Conservation (phyloP, 2,888 invertebrate genomes). For the Lasioglossum zephyrum region DNA sequence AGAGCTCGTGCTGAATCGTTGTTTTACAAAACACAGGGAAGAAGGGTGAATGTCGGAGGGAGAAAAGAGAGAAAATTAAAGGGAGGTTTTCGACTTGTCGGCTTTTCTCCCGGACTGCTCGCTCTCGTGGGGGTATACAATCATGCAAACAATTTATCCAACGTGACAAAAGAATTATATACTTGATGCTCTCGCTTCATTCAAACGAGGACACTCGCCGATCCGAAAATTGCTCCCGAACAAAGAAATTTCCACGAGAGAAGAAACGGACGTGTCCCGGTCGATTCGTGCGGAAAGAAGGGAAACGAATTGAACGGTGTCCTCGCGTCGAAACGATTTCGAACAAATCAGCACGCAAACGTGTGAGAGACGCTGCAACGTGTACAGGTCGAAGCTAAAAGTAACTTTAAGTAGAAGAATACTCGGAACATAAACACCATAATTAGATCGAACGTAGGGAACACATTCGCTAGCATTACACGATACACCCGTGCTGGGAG, state of each 20-base stretch:
- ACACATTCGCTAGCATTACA: conserved; percentile 66
- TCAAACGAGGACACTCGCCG: conserved; percentile 45
- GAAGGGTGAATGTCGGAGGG: neutral
- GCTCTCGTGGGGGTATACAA: conserved; percentile 61
- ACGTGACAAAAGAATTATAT: conserved; percentile 42
- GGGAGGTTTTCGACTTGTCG: conserved; percentile 10
- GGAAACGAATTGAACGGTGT: conserved; percentile 17
- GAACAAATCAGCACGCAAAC: conserved; percentile 52
- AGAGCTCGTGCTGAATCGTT: conserved; percentile 75
- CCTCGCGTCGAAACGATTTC: conserved; percentile 47
- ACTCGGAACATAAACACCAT: conserved; percentile 51
- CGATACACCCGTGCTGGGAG: conserved; percentile 51
- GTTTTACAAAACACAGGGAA: conserved; percentile 43
- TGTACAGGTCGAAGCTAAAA: conserved; percentile 50
- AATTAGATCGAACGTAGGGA: conserved; percentile 51
- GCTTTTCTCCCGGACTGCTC: conserved; percentile 39
- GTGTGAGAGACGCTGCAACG: conserved; percentile 50
- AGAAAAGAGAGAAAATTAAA: conserved; percentile 1
- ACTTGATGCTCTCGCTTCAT: conserved; percentile 23
- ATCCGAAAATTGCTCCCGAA: neutral
- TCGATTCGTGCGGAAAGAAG: neutral
- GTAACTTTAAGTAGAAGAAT: conserved; percentile 37
- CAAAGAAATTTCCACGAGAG: neutral
- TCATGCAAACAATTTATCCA: conserved; percentile 74
- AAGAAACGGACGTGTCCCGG: neutral